phyloP scores from a whole-genome alignment of 2,888 invertebrate genomes.

The Priocnemis perturbator region DNA sequence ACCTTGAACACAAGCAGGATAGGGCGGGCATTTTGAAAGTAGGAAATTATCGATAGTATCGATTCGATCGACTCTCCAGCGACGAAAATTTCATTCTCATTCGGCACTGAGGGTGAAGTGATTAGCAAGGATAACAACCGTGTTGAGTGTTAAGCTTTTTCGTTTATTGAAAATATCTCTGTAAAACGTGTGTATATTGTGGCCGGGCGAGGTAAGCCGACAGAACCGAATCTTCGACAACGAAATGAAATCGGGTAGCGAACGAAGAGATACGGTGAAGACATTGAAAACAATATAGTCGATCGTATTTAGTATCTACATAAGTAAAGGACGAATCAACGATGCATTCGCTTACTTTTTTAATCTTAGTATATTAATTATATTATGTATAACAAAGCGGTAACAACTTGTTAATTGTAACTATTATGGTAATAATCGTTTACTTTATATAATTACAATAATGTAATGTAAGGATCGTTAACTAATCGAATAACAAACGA shows the following conservation, averaged over 20 bases:
- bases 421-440: slow-evolving; percentile 73
- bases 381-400: slow-evolving; percentile 75
- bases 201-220: slow-evolving; percentile 70
- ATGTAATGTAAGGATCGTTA: slow-evolving; percentile 71
- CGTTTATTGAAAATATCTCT: slow-evolving; percentile 73
- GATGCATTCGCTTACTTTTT: slow-evolving; percentile 69
- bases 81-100: no score
- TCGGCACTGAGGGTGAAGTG: not conserved
- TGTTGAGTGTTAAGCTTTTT: slow-evolving; percentile 71
- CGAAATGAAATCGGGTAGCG: slow-evolving; percentile 63
- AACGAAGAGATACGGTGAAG: slow-evolving; percentile 63
- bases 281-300: slow-evolving; percentile 67
- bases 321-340: slow-evolving; percentile 72
- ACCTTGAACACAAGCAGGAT: no score
- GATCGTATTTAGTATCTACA: slow-evolving; percentile 60
- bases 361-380: slow-evolving; percentile 74
- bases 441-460: slow-evolving; percentile 73
- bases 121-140: slow-evolving; percentile 53
- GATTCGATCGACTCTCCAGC: no score
- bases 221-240: slow-evolving; percentile 66
- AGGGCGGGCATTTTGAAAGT: no score
- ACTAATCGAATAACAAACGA: slow-evolving; percentile 70
- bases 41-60: no score
- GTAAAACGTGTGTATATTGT: slow-evolving; percentile 71
- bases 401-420: slow-evolving; percentile 75